Conservation (phyloP, 2,113 vertebrate genomes). For the Oncorhynchus nerka region DNA sequence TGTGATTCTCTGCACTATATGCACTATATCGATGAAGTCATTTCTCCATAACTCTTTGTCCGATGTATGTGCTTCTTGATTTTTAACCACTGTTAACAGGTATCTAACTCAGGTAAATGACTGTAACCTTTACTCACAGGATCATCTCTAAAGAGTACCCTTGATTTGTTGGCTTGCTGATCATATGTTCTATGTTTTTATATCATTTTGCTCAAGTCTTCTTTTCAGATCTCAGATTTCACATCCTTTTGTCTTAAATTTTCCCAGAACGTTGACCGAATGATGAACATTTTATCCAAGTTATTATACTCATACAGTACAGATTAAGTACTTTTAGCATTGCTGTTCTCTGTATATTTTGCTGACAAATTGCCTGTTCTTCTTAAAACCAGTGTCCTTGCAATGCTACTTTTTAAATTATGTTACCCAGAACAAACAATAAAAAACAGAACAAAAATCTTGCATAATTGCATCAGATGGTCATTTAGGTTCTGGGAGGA, state of each 20-base stretch:
- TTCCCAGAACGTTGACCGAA: background rate
- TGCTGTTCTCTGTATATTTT: constrained; percentile 21
- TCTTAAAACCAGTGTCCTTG: constrained; percentile 3
- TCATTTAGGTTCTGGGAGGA: too few species aligned
- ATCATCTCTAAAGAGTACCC: constrained; percentile 24
- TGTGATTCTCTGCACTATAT: constrained; percentile 26
- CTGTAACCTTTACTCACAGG: constrained; percentile 54
- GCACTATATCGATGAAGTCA: constrained; percentile 47
- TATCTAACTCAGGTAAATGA: constrained; percentile 95
- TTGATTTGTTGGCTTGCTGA: constrained; percentile 15
- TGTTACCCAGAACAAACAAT: too few species aligned
- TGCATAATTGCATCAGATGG: too few species aligned
- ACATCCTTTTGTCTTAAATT: constrained; percentile 18
- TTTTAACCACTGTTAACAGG: constrained; percentile 79
- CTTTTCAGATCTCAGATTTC: constrained; percentile 15
- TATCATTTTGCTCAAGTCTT: constrained; percentile 23
- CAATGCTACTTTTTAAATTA: background rate
- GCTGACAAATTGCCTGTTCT: constrained; percentile 49
- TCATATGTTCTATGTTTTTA: constrained; percentile 21
- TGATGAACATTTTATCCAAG: constrained; percentile 2
- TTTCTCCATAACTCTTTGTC: constrained; percentile 74
- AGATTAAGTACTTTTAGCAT: constrained; percentile 13
- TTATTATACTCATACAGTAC: background rate
- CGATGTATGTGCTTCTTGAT: constrained; percentile 74
- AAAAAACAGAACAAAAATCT: too few species aligned